Conservation (phyloP, 2,797 vertebrate genomes). For the Adelosebastes latens region DNA sequence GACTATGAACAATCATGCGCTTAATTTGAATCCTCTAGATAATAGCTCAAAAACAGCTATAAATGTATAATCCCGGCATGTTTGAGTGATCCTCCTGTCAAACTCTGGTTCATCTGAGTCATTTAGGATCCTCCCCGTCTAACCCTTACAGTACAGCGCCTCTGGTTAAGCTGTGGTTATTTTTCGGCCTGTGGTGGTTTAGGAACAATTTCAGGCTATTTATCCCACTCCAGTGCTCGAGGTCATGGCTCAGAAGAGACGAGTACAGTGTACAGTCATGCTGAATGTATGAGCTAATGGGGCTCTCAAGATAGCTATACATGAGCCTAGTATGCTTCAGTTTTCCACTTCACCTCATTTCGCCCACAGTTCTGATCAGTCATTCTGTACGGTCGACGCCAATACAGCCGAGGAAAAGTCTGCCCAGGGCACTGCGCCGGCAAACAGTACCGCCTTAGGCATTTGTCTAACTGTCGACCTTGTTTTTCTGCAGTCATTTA, state of each 20-base stretch:
- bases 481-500: slow-evolving; percentile 67
- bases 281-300: slow-evolving; percentile 52
- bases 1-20: too few relatives aligned
- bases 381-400: slow-evolving; percentile 43
- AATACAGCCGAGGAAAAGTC: slow-evolving; percentile 44
- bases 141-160: not conserved
- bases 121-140: not conserved
- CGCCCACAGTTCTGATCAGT: slow-evolving; percentile 51
- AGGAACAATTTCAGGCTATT: slow-evolving; percentile 47
- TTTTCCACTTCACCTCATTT: slow-evolving; percentile 39
- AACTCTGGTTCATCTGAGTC: slow-evolving; percentile 3
- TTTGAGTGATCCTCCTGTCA: not conserved
- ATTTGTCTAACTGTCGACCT: slow-evolving; percentile 72
- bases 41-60: not conserved
- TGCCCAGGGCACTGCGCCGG: slow-evolving; percentile 38
- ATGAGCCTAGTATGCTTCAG: slow-evolving; percentile 35
- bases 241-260: slow-evolving; percentile 37
- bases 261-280: slow-evolving; percentile 31
- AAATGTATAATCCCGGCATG: not conserved
- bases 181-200: slow-evolving; percentile 29
- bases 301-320: slow-evolving; percentile 43
- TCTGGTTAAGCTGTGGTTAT: slow-evolving; percentile 29
- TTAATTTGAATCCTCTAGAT: not conserved
- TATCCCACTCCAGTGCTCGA: slow-evolving; percentile 38
- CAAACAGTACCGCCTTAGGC: slow-evolving; percentile 61